A percentile compares a stretch with the other conserved stretches of the same genome.
phyloP scores from a whole-genome alignment of 2,113 vertebrate species.

The Chauna torquata region DNA sequence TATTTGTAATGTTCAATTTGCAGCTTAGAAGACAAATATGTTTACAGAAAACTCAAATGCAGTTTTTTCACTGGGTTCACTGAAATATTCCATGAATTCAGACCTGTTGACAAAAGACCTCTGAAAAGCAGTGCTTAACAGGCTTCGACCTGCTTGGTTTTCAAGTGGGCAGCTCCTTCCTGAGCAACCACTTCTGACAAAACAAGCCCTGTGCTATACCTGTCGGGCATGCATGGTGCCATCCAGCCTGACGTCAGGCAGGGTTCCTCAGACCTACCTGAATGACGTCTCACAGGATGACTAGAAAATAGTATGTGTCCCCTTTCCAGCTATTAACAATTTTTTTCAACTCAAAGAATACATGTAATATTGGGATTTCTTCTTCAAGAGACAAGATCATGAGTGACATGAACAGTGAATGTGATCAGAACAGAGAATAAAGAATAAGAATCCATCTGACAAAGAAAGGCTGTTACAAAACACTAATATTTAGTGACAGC shows the following conservation, averaged over 20 bases:
- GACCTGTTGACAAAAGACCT: neutral
- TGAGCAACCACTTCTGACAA: neutral
- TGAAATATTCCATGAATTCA: neutral
- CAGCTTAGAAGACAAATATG: slow-evolving; percentile 22
- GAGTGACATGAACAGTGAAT: neutral
- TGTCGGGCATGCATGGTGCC: neutral
- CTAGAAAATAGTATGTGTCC: neutral
- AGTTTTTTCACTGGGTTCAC: neutral
- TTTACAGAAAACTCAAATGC: neutral
- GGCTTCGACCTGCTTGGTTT: neutral
- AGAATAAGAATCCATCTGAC: neutral
- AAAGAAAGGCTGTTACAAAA: neutral
- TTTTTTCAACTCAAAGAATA: neutral
- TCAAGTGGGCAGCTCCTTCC: neutral
- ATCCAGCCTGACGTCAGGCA: neutral
- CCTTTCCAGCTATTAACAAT: neutral
- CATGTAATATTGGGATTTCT: neutral
- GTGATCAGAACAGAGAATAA: neutral
- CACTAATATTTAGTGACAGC: neutral
- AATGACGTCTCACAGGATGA: neutral
- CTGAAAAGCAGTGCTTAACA: neutral
- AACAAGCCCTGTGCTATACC: neutral
- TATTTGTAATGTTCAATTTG: slow-evolving; percentile 1
- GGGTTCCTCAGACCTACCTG: neutral
- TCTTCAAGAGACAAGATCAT: neutral